Percentiles rank a stretch among this genome's conserved stretches.
These are phyloP conservation scores for Varroa destructor DNA, from an alignment of 1,140 invertebrate genomes.

Conservation along the genomic window DNA sequence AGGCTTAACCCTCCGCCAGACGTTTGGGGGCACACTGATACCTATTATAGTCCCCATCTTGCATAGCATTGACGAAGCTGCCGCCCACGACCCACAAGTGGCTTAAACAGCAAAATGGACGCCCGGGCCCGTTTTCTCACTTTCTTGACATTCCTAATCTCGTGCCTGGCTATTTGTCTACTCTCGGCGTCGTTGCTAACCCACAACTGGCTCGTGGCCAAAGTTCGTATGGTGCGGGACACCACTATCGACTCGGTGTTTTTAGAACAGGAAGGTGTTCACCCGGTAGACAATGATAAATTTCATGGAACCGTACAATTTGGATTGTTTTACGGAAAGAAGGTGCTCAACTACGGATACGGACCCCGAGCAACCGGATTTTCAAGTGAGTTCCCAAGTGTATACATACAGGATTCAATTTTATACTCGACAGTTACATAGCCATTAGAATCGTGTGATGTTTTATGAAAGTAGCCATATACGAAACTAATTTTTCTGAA, in stretches of 20 bases:
- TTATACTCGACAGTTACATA: no score
- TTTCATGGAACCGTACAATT: constrained; percentile 24
- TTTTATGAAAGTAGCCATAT: no score
- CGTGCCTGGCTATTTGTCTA: constrained; percentile 20
- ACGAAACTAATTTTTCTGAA: no score
- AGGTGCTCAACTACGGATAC: constrained; percentile 27
- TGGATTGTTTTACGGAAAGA: constrained; percentile 25
- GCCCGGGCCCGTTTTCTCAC: constrained; percentile 23
- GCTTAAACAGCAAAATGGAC: background rate
- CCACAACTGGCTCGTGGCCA: constrained; percentile 27
- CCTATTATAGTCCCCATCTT: no score
- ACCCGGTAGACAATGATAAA: background rate
- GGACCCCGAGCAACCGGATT: constrained; percentile 14
- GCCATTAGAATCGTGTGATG: no score
- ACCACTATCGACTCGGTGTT: constrained; percentile 7
- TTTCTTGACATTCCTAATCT: constrained; percentile 26
- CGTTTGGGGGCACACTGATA: no score
- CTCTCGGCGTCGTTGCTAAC: constrained; percentile 18
- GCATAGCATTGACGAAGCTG: no score
- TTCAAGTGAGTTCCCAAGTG: constrained; percentile 13
- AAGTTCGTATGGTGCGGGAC: constrained; percentile 24
- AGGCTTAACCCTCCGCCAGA: no score
- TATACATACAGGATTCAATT: no score
- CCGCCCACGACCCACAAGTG: no score
- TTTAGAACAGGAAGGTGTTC: background rate